Evolutionary conservation across 2,797 vertebrate genomes (phyloP), one percentile per base, ranked within the genome.

Genomic region (Phrynocephalus forsythii): DNA sequence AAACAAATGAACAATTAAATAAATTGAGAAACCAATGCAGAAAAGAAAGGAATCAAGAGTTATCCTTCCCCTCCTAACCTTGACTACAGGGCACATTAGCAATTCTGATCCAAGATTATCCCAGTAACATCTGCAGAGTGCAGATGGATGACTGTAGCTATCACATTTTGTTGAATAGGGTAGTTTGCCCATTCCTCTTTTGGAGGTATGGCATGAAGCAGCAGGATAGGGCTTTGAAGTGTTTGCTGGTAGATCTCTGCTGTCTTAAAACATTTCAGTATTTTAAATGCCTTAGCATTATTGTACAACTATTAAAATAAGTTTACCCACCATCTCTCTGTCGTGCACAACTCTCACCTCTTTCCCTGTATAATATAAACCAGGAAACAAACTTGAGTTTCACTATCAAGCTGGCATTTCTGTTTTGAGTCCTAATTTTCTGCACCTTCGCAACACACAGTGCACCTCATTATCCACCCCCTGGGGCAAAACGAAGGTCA

Each of bases 401-500:
- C 80, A 69, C 33, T 79, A 85, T 92, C 89, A 88, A 79, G 80
- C 88, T 86, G 82, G 85, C 87, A 92, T 73, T 66, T 76, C 44
- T 67, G 15, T 56, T 33, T 66, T 33, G 38, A 30, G 66, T 60
- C 3, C 87, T 86, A 26, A 89, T 83, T 85, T 91, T 68, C 75
- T 84, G 86, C 24, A 78, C 76, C 60, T 92, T 86, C 3, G 2
- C 86, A 89, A 89, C 72, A 85, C 86, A 85, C 16, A 89, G 26
- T 71, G 66, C 66, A 60, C 71, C 28, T 94, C 0, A 10, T 91
- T 91, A 84, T 38, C 30, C 92, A 79, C 86, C 90, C 71, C 86
- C 92, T 77, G 69, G 63, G 66, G 84, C 91, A 85, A 93, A 91
- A 79, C 52, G 88, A 92, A 93, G 87, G 88, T 86, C 63, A 89